Conservation (phyloP, 2,113 vertebrate genomes). For the Tapirus terrestris region DNA sequence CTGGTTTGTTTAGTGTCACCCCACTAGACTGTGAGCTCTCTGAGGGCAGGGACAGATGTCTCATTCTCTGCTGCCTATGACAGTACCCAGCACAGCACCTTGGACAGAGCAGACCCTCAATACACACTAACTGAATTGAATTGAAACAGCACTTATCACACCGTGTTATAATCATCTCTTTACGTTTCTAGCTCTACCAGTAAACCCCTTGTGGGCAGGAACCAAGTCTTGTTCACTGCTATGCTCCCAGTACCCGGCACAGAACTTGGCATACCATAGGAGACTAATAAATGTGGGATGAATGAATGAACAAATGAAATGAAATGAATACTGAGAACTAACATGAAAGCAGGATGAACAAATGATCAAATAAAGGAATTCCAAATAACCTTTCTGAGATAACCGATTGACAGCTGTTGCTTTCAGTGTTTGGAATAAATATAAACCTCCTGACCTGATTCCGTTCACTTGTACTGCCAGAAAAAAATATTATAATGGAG, state of each 20-base stretch:
- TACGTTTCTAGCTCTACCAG: not conserved
- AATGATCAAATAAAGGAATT: not conserved
- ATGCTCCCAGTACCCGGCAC: not conserved
- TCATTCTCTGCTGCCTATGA: not conserved
- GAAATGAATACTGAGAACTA: not conserved
- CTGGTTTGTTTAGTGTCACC: not conserved
- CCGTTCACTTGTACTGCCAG: not conserved
- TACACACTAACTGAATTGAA: no score
- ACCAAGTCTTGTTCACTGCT: not conserved
- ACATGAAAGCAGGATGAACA: not conserved
- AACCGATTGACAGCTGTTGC: not conserved
- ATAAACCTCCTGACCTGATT: not conserved
- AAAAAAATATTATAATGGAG: not conserved
- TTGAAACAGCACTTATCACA: not conserved
- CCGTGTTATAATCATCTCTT: not conserved
- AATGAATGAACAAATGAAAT: not conserved
- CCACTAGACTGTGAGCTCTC: not conserved
- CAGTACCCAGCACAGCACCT: not conserved
- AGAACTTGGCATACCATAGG: not conserved
- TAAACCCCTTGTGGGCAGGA: not conserved
- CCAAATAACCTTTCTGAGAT: not conserved
- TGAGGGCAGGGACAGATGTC: not conserved
- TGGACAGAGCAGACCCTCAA: not conserved
- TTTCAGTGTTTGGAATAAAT: constrained; percentile 41
- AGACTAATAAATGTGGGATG: not conserved